Evolutionary conservation across 1,140 invertebrate species (phyloP).

Genomic region (Diorhabda carinulata): DNA sequence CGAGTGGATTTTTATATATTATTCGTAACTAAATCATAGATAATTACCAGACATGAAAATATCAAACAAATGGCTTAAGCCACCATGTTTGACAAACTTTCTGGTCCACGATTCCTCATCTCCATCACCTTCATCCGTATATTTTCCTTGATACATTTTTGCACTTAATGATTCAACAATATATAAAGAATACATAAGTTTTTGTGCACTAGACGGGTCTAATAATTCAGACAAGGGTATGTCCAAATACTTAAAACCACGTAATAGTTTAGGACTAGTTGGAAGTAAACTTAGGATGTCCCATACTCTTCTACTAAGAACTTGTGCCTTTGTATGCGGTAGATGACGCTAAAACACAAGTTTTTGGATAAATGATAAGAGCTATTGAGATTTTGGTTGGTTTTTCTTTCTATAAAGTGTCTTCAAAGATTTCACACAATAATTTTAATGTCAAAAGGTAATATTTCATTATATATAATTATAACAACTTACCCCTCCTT

Average conservation of each 20-base stretch:
- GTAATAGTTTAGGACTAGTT: slow-evolving; percentile 77
- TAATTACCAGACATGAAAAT: slow-evolving; percentile 81
- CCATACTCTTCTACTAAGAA: slow-evolving; percentile 87
- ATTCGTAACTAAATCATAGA: no score
- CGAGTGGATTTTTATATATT: no score
- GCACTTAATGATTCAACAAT: slow-evolving; percentile 72
- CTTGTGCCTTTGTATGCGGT: slow-evolving; percentile 83
- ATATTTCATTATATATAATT: no score
- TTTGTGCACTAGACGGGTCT: slow-evolving; percentile 84
- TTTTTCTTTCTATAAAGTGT: no score
- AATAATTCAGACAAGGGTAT: slow-evolving; percentile 67
- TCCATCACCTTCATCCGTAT: slow-evolving; percentile 25
- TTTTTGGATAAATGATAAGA: no score
- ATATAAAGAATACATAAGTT: slow-evolving; percentile 91
- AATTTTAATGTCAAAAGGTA: no score
- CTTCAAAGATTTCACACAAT: no score
- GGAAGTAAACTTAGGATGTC: slow-evolving; percentile 88
- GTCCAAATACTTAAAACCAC: slow-evolving; percentile 74
- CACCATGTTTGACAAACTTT: slow-evolving; percentile 80
- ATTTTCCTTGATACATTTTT: slow-evolving; percentile 28
- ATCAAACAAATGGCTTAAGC: slow-evolving; percentile 81
- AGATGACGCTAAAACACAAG: slow-evolving; percentile 44
- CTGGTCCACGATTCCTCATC: slow-evolving; percentile 60
- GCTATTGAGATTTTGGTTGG: no score
- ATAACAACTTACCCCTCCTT: slow-evolving; percentile 57